These are phyloP conservation scores for Zygogramma bicolorata DNA, from an alignment of 2,888 invertebrate species.

Conservation along the genomic window DNA sequence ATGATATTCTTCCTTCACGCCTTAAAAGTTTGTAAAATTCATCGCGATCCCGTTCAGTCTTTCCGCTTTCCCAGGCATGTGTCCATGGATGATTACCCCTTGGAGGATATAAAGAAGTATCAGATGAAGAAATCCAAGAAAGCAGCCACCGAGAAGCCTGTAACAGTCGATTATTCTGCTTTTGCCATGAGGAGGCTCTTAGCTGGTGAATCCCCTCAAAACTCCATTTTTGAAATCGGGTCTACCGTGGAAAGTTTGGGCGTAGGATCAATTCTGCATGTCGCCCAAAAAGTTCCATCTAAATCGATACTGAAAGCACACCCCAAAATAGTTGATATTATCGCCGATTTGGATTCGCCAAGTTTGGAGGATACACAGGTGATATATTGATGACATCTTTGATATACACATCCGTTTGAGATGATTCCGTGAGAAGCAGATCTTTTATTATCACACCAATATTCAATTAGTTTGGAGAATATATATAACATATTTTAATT, in stretches of 20 bases:
- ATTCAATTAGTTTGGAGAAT: no score
- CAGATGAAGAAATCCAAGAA: conserved; percentile 58
- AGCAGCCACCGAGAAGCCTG: conserved; percentile 58
- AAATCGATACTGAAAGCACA: conserved; percentile 46
- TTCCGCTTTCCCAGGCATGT: conserved; percentile 57
- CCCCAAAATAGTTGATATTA: conserved; percentile 47
- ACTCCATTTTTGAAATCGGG: conserved; percentile 58
- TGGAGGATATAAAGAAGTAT: conserved; percentile 55
- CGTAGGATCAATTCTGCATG: conserved; percentile 55
- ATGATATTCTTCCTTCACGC: conserved; percentile 72
- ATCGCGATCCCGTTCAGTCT: conserved; percentile 61
- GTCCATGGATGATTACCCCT: conserved; percentile 58
- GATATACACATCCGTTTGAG: not conserved
- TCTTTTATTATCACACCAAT: no score
- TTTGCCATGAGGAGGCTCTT: conserved; percentile 56
- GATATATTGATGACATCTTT: not conserved
- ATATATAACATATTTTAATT: no score
- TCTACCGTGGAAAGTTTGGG: conserved; percentile 61
- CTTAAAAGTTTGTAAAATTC: conserved; percentile 71
- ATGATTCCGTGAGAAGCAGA: not conserved
- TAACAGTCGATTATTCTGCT: conserved; percentile 56
- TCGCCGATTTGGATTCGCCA: conserved; percentile 70
- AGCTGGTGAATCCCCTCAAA: conserved; percentile 56
- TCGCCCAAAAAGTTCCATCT: conserved; percentile 50
- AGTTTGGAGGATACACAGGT: conserved; percentile 74